A percentile compares a stretch with the other conserved stretches of the same genome.
These are phyloP conservation scores for Macrochelys suwanniensis DNA, from an alignment of 2,797 vertebrate species.

Conservation along the genomic window DNA sequence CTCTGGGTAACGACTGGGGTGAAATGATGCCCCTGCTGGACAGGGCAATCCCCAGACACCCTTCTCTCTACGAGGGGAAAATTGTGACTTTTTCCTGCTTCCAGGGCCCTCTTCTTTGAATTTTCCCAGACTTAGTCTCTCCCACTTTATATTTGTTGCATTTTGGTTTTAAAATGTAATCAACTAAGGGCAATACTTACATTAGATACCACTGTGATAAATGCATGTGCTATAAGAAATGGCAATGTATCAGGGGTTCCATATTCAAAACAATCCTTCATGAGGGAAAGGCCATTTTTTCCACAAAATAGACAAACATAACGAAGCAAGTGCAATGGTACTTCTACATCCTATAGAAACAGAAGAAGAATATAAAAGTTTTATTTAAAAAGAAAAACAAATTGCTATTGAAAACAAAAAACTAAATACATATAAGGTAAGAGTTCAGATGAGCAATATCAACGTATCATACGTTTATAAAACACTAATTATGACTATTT, in stretches of 20 bases:
- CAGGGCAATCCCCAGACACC: not conserved
- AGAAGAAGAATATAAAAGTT: not conserved
- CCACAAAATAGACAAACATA: constrained; percentile 98
- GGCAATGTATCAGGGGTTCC: constrained; percentile 94
- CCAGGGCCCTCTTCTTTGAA: not conserved
- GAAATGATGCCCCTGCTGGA: not conserved
- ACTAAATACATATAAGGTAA: not conserved
- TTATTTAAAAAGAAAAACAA: not conserved
- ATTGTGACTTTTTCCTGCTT: not conserved
- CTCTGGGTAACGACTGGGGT: rapidly evolving
- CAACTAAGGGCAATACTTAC: constrained; percentile 84
- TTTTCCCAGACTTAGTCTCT: not conserved
- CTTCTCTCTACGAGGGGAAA: not conserved
- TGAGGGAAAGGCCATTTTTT: constrained; percentile 97
- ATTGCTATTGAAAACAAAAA: not conserved
- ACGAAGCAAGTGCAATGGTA: constrained; percentile 96
- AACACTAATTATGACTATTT: rapidly evolving
- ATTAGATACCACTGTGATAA: constrained; percentile 99
- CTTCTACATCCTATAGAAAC: constrained; percentile 92
- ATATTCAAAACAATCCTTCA: constrained; percentile 98
- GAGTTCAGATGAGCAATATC: not conserved
- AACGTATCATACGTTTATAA: not conserved
- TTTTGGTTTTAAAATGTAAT: not conserved
- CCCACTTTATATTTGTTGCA: not conserved
- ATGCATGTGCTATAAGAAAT: constrained; percentile 96